Evolutionary conservation across 2,113 vertebrate genomes (phyloP), one percentile per base, ranked within the genome.

Genomic region (Coptodon rendalli): DNA sequence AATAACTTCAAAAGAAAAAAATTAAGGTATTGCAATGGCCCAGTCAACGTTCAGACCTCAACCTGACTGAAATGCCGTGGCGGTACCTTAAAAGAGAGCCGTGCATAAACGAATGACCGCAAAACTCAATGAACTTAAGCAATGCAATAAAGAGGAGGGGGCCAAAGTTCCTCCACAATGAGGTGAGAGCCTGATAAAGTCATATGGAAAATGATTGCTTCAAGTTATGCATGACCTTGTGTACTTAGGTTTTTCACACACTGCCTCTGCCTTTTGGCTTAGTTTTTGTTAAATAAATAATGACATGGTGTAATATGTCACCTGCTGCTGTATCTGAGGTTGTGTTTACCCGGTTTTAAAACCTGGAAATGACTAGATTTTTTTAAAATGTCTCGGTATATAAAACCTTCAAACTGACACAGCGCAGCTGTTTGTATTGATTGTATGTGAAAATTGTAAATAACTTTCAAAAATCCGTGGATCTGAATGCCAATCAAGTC

Each of bases 41-140:
- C 71, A 40, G 63, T 22, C 36, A 45, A 7, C 16, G 6, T 73
- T 45, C 14, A 73, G 68, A 29, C 22, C 22, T 73, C 1, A 73
- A 2, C 40, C 22, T 73, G 22, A 29, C 5, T 73, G 5, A 17
- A 73, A 48, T 73, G 22, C 68, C 6, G 14, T 73, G 22, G 8
- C 22, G 38, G 38, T 24, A 73, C 38, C 22, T 73, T 73, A 48
- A 66, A 66, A 48, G 68, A 48, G 12, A 76, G 16, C 43, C 3
- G 1, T 29, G 24, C 9, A 48, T 76, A 50, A 76, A 50, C 6
- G 24, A 48, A 12, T 29, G 43, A 45, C 43, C 0, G 4, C 71
- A 50, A 76, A 50, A 29, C 16, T 76, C 71, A 76, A 11, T 76
- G 68, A 73, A 17, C 22, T 73, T 73, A 45, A 73, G 38, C 66